phyloP scores from a whole-genome alignment of 2,113 vertebrate species.

The Gallinago paraguaiae region DNA sequence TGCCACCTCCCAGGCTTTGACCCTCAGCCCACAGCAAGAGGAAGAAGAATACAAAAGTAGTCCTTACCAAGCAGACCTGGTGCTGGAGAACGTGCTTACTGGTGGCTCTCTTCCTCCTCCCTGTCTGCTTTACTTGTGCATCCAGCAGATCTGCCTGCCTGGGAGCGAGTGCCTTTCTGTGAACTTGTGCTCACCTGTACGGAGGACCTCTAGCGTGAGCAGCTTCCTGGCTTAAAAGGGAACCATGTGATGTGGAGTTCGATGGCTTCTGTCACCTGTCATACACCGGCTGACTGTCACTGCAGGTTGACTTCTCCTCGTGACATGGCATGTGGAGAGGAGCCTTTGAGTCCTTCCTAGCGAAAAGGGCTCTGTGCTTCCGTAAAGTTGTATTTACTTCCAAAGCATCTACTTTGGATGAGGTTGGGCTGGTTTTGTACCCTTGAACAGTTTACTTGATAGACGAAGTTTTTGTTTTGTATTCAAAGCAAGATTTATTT shows the following conservation, averaged over 20 bases:
- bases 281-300: background rate
- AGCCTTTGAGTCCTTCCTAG: background rate
- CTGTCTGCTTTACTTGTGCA: background rate
- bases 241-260: fast-evolving
- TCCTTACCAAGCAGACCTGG: background rate
- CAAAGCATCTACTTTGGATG: background rate
- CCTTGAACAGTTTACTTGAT: background rate
- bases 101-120: background rate
- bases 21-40: background rate
- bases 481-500: background rate
- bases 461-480: background rate
- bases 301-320: background rate
- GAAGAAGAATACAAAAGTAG: background rate
- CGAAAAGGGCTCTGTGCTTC: background rate
- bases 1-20: background rate
- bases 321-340: background rate
- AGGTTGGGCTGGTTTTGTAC: background rate
- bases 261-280: background rate
- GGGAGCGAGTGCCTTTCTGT: background rate
- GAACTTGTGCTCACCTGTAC: background rate
- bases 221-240: background rate
- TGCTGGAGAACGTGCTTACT: background rate
- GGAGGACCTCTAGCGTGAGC: background rate
- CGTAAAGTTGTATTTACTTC: background rate
- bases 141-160: background rate